phyloP scores from a whole-genome alignment of 2,888 invertebrate genomes.

The Rhagophthalmus giganteus region DNA sequence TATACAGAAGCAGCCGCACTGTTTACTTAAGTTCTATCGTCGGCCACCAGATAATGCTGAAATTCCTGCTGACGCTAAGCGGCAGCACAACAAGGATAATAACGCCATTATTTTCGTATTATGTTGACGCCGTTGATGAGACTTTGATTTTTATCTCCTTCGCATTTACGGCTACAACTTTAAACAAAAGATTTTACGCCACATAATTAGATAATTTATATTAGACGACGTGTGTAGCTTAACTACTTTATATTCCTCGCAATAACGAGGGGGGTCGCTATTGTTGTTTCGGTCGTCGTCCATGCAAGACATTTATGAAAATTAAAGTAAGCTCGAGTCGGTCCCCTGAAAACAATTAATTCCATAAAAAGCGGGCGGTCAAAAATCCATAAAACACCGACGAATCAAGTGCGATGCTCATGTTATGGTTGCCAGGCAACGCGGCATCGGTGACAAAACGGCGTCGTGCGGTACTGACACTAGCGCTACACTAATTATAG shows the following conservation, averaged over 20 bases:
- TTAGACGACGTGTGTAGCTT: neutral
- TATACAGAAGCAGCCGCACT: slow-evolving; percentile 30
- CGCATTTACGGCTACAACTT: no score
- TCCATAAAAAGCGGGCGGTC: slow-evolving; percentile 41
- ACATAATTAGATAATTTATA: neutral
- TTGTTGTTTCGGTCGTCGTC: slow-evolving; percentile 1
- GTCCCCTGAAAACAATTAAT: slow-evolving; percentile 34
- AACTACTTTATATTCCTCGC: neutral
- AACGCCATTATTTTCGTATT: slow-evolving; percentile 44
- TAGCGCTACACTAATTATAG: slow-evolving; percentile 53
- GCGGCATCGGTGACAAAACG: slow-evolving; percentile 49
- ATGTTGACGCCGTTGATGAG: slow-evolving; percentile 35
- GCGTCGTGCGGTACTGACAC: slow-evolving; percentile 45
- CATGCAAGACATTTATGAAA: slow-evolving; percentile 20
- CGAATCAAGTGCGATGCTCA: slow-evolving; percentile 42
- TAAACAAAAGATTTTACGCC: no score
- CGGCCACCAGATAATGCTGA: slow-evolving; percentile 42
- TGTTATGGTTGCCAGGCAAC: slow-evolving; percentile 40
- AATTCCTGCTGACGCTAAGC: slow-evolving; percentile 38
- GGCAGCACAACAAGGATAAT: slow-evolving; percentile 40
- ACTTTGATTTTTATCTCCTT: slow-evolving; percentile 32
- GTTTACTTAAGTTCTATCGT: slow-evolving; percentile 42
- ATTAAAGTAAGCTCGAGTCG: slow-evolving; percentile 16
- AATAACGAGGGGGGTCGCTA: neutral
- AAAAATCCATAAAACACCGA: slow-evolving; percentile 51